Percentiles rank a stretch among this genome's conserved stretches.
phyloP scores from a whole-genome alignment of 92 coral and sea anemone genomes.

The Actinostola sp. region DNA sequence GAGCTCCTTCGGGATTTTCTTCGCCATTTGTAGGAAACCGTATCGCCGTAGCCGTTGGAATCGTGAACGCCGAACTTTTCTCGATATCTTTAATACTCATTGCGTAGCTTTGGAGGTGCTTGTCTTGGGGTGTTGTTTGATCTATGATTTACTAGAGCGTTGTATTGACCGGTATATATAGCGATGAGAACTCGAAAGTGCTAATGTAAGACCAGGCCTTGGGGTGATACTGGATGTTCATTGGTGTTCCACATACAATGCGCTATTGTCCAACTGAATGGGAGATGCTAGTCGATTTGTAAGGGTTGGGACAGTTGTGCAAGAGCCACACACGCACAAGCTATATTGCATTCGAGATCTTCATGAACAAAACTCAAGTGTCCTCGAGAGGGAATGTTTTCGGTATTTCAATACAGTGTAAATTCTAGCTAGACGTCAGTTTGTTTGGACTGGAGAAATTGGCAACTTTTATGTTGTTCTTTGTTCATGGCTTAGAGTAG shows the following conservation, averaged over 20 bases:
- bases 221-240: constrained; percentile 14
- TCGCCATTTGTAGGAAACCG: constrained; percentile 74
- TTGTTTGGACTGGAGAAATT: no score
- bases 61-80: constrained; percentile 83
- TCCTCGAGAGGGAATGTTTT: no score
- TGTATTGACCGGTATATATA: constrained; percentile 8
- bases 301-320: neutral
- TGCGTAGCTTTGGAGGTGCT: neutral
- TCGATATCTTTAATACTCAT: constrained; percentile 80
- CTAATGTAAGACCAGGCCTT: constrained; percentile 42
- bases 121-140: constrained; percentile 13
- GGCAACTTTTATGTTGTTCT: neutral
- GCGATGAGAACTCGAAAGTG: constrained; percentile 13
- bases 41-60: constrained; percentile 79
- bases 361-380: neutral
- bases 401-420: no score
- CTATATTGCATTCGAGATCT: neutral
- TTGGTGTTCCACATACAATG: constrained; percentile 30
- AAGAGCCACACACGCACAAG: no score
- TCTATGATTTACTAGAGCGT: neutral
- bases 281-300: constrained; percentile 2
- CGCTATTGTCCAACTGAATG: constrained; percentile 12
- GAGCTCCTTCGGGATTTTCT: constrained; percentile 71
- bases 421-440: no score
- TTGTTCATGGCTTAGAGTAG: neutral